Evolutionary conservation across 1,140 invertebrate genomes (phyloP).

Genomic region (Hycleus phaleratus): DNA sequence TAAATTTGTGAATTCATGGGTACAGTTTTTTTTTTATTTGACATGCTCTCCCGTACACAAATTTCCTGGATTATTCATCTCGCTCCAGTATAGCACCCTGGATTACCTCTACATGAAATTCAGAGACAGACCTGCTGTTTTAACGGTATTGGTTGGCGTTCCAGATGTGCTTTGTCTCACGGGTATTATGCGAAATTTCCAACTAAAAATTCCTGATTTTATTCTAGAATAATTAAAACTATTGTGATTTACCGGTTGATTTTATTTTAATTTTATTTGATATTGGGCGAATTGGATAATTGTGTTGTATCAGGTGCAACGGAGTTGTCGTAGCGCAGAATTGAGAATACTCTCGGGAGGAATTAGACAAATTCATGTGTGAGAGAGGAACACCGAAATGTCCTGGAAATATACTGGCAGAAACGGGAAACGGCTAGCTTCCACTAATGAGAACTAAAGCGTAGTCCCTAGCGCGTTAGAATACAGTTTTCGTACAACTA

Average conservation of each 20-base stretch:
- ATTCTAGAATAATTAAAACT: too few relatives aligned
- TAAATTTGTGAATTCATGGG: too few relatives aligned
- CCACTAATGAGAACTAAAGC: constrained; percentile 16
- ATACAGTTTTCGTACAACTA: constrained; percentile 2
- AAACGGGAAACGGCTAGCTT: constrained; percentile 1
- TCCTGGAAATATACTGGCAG: constrained; percentile 1
- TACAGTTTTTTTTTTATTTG: too few relatives aligned
- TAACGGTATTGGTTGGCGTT: too few relatives aligned
- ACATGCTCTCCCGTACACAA: too few relatives aligned
- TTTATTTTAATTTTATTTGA: background rate
- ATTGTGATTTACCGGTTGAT: background rate
- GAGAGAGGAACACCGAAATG: constrained; percentile 9
- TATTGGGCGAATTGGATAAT: background rate
- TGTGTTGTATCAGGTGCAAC: constrained; percentile 3
- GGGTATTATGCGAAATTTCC: too few relatives aligned
- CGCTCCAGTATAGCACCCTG: too few relatives aligned
- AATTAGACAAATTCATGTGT: constrained; percentile 13
- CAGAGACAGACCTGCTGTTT: too few relatives aligned
- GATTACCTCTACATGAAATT: too few relatives aligned
- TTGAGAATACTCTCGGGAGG: constrained; percentile 6
- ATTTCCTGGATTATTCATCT: too few relatives aligned
- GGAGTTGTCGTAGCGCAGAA: constrained; percentile 2
- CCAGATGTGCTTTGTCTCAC: too few relatives aligned
- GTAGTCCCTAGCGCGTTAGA: constrained; percentile 9
- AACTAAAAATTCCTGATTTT: too few relatives aligned